Evolutionary conservation across 1,140 invertebrate species (phyloP).

Genomic region (Euura saliciscinereae): DNA sequence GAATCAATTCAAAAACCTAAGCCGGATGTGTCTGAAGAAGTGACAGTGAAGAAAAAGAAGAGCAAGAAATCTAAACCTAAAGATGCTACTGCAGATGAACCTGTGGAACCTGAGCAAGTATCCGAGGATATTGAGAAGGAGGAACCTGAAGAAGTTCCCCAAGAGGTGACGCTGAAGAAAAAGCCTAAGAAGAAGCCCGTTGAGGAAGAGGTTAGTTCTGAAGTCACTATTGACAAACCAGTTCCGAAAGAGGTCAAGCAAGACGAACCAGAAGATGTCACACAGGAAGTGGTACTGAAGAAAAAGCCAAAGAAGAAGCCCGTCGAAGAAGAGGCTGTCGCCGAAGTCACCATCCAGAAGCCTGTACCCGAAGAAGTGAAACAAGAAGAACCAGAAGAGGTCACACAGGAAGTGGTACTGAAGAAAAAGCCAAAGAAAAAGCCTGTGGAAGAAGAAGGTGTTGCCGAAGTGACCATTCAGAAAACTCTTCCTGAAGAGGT

Average conservation of each 20-base stretch:
- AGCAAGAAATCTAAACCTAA: conserved; percentile 31
- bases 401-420: not conserved
- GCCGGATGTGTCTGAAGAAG: conserved; percentile 27
- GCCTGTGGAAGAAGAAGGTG: conserved; percentile 20
- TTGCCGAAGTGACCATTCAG: conserved; percentile 35
- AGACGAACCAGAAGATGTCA: conserved; percentile 14
- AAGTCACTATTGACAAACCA: conserved; percentile 46
- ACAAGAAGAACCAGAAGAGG: conserved; percentile 29
- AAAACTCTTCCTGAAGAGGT: conserved; percentile 34
- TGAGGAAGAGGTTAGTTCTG: conserved; percentile 41
- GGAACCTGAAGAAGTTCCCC: conserved; percentile 41
- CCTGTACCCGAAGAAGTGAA: conserved; percentile 36
- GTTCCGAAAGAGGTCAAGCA: conserved; percentile 27
- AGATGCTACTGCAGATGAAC: conserved; percentile 34
- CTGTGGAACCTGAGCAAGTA: conserved; percentile 29
- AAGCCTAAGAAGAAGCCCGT: conserved; percentile 29
- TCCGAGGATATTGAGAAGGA: conserved; percentile 23
- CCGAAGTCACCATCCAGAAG: conserved; percentile 34
- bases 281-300: conserved; percentile 18
- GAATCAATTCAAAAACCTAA: not conserved
- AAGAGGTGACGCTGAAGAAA: conserved; percentile 45
- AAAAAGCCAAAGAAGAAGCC: conserved; percentile 43
- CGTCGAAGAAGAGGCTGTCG: conserved; percentile 26
- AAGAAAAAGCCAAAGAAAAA: conserved; percentile 38
- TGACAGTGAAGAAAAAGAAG: conserved; percentile 33